These are phyloP conservation scores for Scylla paramamosain DNA, from an alignment of 1,140 invertebrate genomes.

Conservation along the genomic window DNA sequence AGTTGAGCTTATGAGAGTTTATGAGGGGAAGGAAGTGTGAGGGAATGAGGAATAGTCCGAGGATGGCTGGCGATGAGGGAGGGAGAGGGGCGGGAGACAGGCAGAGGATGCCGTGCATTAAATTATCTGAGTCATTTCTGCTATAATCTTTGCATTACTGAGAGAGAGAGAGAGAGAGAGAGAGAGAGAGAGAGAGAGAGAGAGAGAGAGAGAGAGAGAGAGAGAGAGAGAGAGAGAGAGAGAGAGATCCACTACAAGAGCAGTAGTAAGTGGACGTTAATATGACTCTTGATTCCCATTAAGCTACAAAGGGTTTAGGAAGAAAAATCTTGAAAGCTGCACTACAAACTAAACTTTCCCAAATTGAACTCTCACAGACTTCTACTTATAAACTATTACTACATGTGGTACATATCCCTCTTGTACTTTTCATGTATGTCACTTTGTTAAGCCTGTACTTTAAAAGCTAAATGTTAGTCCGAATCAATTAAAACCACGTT, in stretches of 20 bases:
- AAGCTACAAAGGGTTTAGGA: too few relatives aligned
- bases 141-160: background rate
- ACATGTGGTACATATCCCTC: too few relatives aligned
- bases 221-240: background rate
- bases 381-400: too few relatives aligned
- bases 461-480: too few relatives aligned
- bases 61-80: background rate
- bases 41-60: background rate
- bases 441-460: too few relatives aligned
- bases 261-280: background rate
- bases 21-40: conserved; percentile 24
- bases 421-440: too few relatives aligned
- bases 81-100: background rate
- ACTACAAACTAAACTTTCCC: too few relatives aligned
- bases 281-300: background rate
- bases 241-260: background rate
- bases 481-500: too few relatives aligned
- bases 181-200: conserved; percentile 37
- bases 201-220: conserved; percentile 29
- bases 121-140: too few relatives aligned
- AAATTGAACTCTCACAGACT: too few relatives aligned
- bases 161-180: conserved; percentile 46
- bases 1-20: background rate
- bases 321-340: too few relatives aligned
- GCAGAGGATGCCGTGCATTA: background rate